phyloP scores from a whole-genome alignment of 2,888 invertebrate species.

The Ochropleura plecta region DNA sequence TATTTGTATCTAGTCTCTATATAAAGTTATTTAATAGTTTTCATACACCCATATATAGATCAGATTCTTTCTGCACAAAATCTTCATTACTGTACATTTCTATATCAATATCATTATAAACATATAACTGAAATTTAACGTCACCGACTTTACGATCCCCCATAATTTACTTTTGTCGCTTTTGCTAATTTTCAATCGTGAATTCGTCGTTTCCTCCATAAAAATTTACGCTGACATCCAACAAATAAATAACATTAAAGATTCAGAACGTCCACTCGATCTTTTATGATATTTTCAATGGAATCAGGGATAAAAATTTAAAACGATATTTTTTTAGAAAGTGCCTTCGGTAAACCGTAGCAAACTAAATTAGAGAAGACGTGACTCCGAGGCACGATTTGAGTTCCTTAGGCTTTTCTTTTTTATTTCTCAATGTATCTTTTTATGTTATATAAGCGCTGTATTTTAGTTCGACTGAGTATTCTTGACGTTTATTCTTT shows the following conservation, averaged over 20 bases:
- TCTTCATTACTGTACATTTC: constrained; percentile 16
- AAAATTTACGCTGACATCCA: constrained; percentile 45
- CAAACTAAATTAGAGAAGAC: constrained; percentile 78
- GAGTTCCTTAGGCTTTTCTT: constrained; percentile 65
- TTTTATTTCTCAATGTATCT: constrained; percentile 68
- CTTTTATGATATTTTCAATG: constrained; percentile 66
- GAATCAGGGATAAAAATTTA: constrained; percentile 60
- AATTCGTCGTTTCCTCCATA: constrained; percentile 39
- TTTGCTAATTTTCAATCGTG: constrained; percentile 60
- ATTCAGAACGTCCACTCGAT: constrained; percentile 47
- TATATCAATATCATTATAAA: constrained; percentile 23
- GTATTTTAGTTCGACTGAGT: constrained; percentile 36
- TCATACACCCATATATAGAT: constrained; percentile 1
- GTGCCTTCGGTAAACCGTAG: constrained; percentile 74
- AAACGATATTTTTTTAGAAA: constrained; percentile 75
- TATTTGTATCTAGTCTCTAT: constrained; percentile 7
- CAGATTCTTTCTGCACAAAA: constrained; percentile 23
- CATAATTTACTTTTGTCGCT: constrained; percentile 43
- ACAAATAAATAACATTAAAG: constrained; percentile 53
- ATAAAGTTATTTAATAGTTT: constrained; percentile 5
- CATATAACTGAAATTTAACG: constrained; percentile 44
- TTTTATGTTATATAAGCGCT: constrained; percentile 56
- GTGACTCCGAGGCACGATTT: constrained; percentile 79
- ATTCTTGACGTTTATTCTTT: constrained; percentile 47
- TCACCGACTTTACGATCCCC: constrained; percentile 44